Base-by-base conservation (phyloP, 2,888 invertebrate species). In the Alitta virens region DNA sequence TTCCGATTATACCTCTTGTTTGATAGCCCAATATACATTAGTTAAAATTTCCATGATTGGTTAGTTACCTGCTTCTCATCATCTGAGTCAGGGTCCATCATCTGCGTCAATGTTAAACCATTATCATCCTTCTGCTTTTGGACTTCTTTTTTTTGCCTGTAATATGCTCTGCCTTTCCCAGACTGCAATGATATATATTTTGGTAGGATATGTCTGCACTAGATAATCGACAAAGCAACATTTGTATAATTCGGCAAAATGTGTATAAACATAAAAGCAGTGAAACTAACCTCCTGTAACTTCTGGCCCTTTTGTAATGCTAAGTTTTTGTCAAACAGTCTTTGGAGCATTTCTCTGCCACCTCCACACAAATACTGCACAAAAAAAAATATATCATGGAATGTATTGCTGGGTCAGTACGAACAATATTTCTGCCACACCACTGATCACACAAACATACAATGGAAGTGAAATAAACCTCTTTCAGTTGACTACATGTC, bases 401-500 rank as follows among this genome's bases (percentile, higher is more conserved):
- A n/a, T n/a, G n/a, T n/a, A n/a, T n/a, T n/a, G n/a, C n/a, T n/a
- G n/a, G n/a, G n/a, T n/a, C n/a, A n/a, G n/a, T n/a, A n/a, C n/a
- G n/a, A n/a, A n/a, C n/a, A n/a, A n/a, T n/a, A n/a, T n/a, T n/a
- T n/a, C n/a, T n/a, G n/a, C n/a, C n/a, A n/a, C n/a, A n/a, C n/a
- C n/a, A n/a, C n/a, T n/a, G n/a, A n/a, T n/a, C n/a, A n/a, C n/a
- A n/a, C n/a, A n/a, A n/a, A n/a, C n/a, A n/a, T n/a, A n/a, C n/a
- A n/a, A n/a, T n/a, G n/a, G 33, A 49, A 9, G 23, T 23, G 18
- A 49, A 27, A 46, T 26, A 23, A n/a, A 79, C 79, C 73, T 77
- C 76, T 69, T 71, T 74, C 1, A 96, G 81, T 78, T 94, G 94
- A 71, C 85, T 86, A 78, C 94, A 92, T 7, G 92, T 91, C 74